Evolutionary conservation across 2,888 invertebrate genomes (phyloP), one percentile per base, ranked within the genome.

Genomic region (Blera fallax): DNA sequence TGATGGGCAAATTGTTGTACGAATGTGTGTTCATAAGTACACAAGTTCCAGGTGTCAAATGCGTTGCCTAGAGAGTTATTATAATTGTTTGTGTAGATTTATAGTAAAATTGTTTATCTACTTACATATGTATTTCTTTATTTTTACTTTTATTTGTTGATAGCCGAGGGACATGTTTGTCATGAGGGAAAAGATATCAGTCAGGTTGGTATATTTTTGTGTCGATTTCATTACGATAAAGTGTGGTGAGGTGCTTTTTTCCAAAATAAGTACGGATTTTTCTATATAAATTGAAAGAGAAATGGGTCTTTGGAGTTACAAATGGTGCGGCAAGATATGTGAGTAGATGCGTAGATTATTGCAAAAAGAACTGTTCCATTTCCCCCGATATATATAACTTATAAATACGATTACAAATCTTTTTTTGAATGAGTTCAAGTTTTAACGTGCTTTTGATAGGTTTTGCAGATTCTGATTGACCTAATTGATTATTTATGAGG

Each of bases 241-340:
- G 29, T 69, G 69, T 54, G 40, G 18, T 54, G 69, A 40, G 14
- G 27, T 52, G 52, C 3, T 54, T 45, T 56, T 32, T 18, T 3
- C 7, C 4, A n/a, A 45, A 45, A 43, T 24, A 52, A 32, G 64
- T n/a, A n/a, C n/a, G n/a, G n/a, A n/a, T 34, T 54, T 56, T 56
- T 65, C 37, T 37, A 6, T 40, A 27, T 11, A 29, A 37, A 8
- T 10, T 18, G 0, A 27, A 27, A 18, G 8, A 5, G 21, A 34
- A 48, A 77, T 77, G 77, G 50, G 67, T 7, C 52, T 52, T 40
- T 69, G 67, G 60, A 58, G 7, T 16, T 40, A 40, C 50, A 29
- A 77, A 21, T 77, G 69, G 58, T 77, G 67, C 24, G 34, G 10
- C 14, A 56, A 43, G 37, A 27, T 60, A 21, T 60, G 77, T 77